These are phyloP conservation scores for Drosophila repleta DNA, from an alignment of 1,140 invertebrate genomes.

Conservation along the genomic window DNA sequence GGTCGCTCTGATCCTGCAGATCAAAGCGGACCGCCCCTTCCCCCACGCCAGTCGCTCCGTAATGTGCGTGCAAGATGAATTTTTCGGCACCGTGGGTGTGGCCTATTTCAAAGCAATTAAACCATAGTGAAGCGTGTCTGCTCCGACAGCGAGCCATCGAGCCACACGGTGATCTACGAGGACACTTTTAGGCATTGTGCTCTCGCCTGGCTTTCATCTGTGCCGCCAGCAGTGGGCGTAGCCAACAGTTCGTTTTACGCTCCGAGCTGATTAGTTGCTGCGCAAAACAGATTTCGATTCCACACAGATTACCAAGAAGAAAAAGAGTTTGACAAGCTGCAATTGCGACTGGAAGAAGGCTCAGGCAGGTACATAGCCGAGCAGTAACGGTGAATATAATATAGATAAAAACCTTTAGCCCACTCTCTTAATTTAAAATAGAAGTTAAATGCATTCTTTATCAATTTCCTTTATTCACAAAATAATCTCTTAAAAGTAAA, in stretches of 20 bases:
- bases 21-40: slow-evolving; percentile 59
- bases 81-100: slow-evolving; percentile 72
- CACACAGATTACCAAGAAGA: slow-evolving; percentile 10
- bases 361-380: neutral
- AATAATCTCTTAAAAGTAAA: slow-evolving; percentile 1
- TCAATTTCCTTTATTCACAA: neutral
- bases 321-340: slow-evolving; percentile 16
- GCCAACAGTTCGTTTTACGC: slow-evolving; percentile 49
- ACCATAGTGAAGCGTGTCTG: slow-evolving; percentile 74
- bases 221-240: slow-evolving; percentile 48
- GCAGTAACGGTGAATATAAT: no score
- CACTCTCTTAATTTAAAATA: neutral
- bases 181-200: slow-evolving; percentile 64
- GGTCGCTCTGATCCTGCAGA: slow-evolving; percentile 58
- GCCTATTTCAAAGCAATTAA: slow-evolving; percentile 81
- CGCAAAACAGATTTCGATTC: slow-evolving; percentile 32
- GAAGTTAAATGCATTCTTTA: neutral
- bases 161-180: slow-evolving; percentile 62
- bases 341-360: neutral
- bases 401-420: no score
- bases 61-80: slow-evolving; percentile 78
- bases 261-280: slow-evolving; percentile 53
- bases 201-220: slow-evolving; percentile 54
- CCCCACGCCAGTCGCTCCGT: slow-evolving; percentile 35
- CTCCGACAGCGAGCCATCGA: slow-evolving; percentile 4